Evolutionary conservation across 37 sponge, comb jelly and placozoan species (phyloP), one percentile per base, ranked within the genome.

Genomic region (Petrosia ficiformis): DNA sequence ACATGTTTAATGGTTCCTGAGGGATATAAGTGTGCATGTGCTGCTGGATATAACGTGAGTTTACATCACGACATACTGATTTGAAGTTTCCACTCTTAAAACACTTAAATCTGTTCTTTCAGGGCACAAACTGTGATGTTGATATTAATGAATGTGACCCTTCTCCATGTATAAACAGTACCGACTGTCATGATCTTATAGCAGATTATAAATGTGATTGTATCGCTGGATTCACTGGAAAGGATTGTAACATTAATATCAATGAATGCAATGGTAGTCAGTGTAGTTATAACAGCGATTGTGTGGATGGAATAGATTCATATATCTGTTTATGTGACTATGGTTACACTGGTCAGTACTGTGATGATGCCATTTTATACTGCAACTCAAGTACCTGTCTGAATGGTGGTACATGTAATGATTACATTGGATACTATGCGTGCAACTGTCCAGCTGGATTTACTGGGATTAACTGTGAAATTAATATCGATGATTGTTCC

Each of bases 401-500:
- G 41, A 84, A 84, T 77, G 72, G 66, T 60, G 84, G 56, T 4
- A 71, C 72, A 0, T 84, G 84, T 39, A 70, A 16, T 22, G n/a
- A 29, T 61, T 61, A 26, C n/a, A 5, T 22, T n/a, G 28, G 63
- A 26, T 11, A n/a, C 22, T n/a, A 11, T 5, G 6, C 63, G 28
- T 61, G 63, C 28, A 11, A 61, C 28, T 61, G 63, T 61, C 28
- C 5, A 5, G 28, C 14, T 26, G 63, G 63, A 26, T 61, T 26
- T 29, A 61, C 14, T 22, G 63, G 63, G n/a, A n/a, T 5, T 29
- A 22, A 61, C 28, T 61, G 63, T n/a, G 63, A n/a, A 24, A 11
- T 26, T 5, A n/a, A 61, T 26, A 61, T 61, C 6, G 28, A 61
- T n/a, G 28, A 61, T 61, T 61, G 63, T 61, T 24, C 26, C 11